These are phyloP conservation scores for Drosophila quadrilineata DNA, from an alignment of 1,140 invertebrate genomes.

Conservation along the genomic window DNA sequence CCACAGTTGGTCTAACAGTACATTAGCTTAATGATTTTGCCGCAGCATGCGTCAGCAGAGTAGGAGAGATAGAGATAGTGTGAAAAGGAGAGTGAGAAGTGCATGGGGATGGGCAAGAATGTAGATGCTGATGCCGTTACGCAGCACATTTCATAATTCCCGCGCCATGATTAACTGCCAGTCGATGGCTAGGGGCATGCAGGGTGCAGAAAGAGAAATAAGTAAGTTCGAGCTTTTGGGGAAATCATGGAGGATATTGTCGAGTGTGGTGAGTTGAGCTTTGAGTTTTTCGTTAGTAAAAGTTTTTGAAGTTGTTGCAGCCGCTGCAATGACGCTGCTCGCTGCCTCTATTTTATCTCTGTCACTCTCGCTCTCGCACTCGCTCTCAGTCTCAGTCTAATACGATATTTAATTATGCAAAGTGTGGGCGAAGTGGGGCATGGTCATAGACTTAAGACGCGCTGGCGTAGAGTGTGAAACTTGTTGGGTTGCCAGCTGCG, in stretches of 20 bases:
- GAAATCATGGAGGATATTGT: not conserved
- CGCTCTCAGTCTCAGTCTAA: not conserved
- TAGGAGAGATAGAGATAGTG: not conserved
- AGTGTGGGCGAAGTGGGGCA: no score
- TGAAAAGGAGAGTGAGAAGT: slow-evolving; percentile 27
- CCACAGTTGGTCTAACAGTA: slow-evolving; percentile 32
- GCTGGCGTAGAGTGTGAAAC: no score
- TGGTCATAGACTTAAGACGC: no score
- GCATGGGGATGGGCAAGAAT: slow-evolving; percentile 4
- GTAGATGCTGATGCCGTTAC: slow-evolving; percentile 48
- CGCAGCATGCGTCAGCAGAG: not conserved
- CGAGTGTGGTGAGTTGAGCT: slow-evolving; percentile 6
- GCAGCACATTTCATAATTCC: slow-evolving; percentile 78
- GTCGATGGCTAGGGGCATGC: not conserved
- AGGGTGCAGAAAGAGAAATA: not conserved
- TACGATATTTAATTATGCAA: no score
- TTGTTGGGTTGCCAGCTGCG: no score
- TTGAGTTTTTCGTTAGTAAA: slow-evolving; percentile 48
- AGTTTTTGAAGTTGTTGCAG: slow-evolving; percentile 49
- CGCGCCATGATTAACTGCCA: slow-evolving; percentile 64
- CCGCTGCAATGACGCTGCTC: slow-evolving; percentile 2
- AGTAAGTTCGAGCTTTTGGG: no score
- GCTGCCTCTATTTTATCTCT: not conserved
- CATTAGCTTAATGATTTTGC: slow-evolving; percentile 71
- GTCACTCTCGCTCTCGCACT: not conserved